These are phyloP conservation scores for Grapholita molesta DNA, from an alignment of 1,140 invertebrate genomes.

Conservation along the genomic window DNA sequence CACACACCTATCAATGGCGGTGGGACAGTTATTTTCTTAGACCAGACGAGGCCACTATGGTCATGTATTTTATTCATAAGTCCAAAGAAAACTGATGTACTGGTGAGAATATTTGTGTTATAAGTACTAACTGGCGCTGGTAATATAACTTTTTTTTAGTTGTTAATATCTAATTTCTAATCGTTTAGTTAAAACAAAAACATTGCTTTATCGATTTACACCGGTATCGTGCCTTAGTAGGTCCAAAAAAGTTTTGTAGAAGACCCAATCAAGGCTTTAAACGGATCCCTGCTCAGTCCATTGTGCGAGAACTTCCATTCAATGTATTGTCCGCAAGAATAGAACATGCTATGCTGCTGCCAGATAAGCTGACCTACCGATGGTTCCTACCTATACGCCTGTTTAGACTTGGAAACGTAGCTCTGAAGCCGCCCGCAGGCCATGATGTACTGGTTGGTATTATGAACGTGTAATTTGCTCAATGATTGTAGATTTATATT, in stretches of 20 bases:
- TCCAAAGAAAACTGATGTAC: too few relatives aligned
- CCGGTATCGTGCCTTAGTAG: background rate
- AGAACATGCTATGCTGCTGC: slow-evolving; percentile 12
- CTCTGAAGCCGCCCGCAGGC: background rate
- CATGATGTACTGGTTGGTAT: background rate
- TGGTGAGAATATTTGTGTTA: too few relatives aligned
- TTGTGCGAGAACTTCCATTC: slow-evolving; percentile 22
- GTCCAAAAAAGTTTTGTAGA: background rate
- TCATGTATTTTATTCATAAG: too few relatives aligned
- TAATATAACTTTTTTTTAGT: too few relatives aligned
- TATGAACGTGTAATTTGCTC: slow-evolving; percentile 22
- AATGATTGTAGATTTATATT: slow-evolving; percentile 25
- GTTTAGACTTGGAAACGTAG: too few relatives aligned
- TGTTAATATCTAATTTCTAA: too few relatives aligned
- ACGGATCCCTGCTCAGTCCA: slow-evolving; percentile 18
- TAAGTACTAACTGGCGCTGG: too few relatives aligned
- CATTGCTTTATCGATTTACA: background rate
- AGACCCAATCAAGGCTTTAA: slow-evolving; percentile 15
- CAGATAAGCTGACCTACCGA: slow-evolving; percentile 1
- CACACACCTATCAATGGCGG: too few relatives aligned
- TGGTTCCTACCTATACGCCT: background rate
- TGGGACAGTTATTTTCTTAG: too few relatives aligned
- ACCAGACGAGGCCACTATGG: too few relatives aligned
- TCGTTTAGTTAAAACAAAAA: background rate
- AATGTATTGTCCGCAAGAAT: slow-evolving; percentile 20